Base-by-base conservation (phyloP, 2,113 vertebrate genomes). In the Podilymbus podiceps region DNA sequence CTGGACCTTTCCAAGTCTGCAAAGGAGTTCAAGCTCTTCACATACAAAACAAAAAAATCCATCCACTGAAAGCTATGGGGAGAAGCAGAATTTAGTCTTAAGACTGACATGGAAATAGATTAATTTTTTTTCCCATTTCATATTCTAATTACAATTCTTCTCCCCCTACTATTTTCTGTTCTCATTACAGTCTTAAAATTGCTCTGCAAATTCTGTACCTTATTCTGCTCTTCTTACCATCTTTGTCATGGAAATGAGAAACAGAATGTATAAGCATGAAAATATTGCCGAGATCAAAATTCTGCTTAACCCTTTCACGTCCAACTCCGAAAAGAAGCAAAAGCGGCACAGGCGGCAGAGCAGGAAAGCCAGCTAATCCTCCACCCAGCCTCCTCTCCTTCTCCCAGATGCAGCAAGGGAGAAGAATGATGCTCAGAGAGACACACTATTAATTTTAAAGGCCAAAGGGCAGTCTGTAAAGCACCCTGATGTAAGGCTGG, bases 211-310 rank as follows among this genome's bases (percentile, higher is more conserved):
- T 98, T 97, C 96, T 97, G 94, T 92, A 96, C 97, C 97, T 98
- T 97, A 98, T 98, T 98, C 98, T 98, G 94, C 97, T 97, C 97
- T 98, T 98, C 97, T 97, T 97, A 97, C 96, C 97, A 98, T 98
- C 98, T 98, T 98, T 98, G 97, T 98, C 98, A 98, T 98, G 98
- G 98, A 98, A 98, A 98, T 98, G 97, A 98, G 98, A 97, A 98
- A 96, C 97, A 96, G 97, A 98, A 97, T 97, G 96, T 97, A 97
- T 96, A 98, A 98, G 97, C 97, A 97, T 75, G 95, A 97, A 98
- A 94, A 95, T 98, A 98, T 94, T 96, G 87, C 97, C 94, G 90
- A 97, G 94, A 97, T 93, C 77, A 78, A 97, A 97, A 97, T 97
- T 88, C 93, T 82, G 72, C 91, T 96, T 98, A 98, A 98, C 98